Conservation (phyloP, 2,113 vertebrate species). For the Nannospalax galili region DNA sequence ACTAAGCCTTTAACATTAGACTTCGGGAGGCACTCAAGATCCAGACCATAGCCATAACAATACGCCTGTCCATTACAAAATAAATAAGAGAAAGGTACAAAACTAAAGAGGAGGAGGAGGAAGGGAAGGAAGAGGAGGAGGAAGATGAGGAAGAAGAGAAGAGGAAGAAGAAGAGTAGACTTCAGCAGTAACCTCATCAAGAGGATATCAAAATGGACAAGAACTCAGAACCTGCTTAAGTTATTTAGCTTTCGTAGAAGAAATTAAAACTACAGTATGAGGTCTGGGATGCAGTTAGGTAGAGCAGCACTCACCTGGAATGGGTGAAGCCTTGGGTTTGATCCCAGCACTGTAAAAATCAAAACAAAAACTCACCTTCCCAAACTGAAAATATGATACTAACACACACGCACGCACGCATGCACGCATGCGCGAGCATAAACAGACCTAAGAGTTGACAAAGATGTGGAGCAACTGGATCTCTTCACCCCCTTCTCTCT, state of each 20-base stretch:
- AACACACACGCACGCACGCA: neutral
- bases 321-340: neutral
- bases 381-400: neutral
- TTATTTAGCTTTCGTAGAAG: neutral
- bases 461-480: neutral
- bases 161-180: neutral
- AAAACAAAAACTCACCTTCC: neutral
- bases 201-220: neutral
- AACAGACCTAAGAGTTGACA: neutral
- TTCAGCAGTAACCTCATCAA: neutral
- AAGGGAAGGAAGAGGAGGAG: neutral
- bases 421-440: too few relatives aligned
- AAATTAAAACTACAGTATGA: neutral
- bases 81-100: neutral
- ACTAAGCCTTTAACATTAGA: neutral
- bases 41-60: too few relatives aligned
- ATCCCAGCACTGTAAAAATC: neutral
- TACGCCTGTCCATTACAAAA: neutral
- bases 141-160: neutral
- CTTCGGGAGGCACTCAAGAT: neutral
- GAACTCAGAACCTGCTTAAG: neutral
- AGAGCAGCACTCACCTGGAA: neutral
- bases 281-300: neutral
- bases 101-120: neutral
- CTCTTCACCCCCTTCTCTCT: neutral